Base-by-base conservation (phyloP, 2,797 vertebrate species). In the Chanos chanos region DNA sequence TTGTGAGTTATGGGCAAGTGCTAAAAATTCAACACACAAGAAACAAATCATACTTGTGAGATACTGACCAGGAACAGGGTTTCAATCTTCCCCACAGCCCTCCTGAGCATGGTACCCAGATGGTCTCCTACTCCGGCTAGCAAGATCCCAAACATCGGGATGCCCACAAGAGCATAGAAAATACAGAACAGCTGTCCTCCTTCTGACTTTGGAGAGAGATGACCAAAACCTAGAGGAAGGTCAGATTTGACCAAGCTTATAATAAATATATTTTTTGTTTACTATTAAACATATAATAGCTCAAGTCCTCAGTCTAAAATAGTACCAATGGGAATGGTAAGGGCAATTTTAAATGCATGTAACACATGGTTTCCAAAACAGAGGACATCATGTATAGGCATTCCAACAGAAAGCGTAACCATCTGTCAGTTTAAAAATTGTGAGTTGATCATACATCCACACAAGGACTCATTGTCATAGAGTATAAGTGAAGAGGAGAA, bases 131-230 rank as follows among this genome's bases (percentile, higher is more conserved):
- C 94, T 37, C 94, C 94, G 0, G 94, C 94, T 13, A 97, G 86
- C 65, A 97, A 85, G 31, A 96, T 93, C 59, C 94, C 94, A 44
- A 95, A 97, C 81, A 97, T 91, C 0, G 94, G 94, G 65, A 97
- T 97, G 27, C 94, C 94, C 70, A 97, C 88, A 71, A 97, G 82
- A 0, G 94, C 93, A 7, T 94, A 97, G 74, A 94, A 92, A 64
- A 95, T 92, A 33, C 94, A 96, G 82, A 97, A 95, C 57, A 94
- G 68, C 75, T 92, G 92, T 4, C 93, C 93, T 0, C 81, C 84
- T 51, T 81, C 49, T 0, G 94, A 94, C 53, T 86, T 90, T 27
- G 94, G 93, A 7, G 92, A 91, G 28, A 90, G 85, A 61, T 95
- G 94, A 50, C 94, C 94, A 52, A 93, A 97, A 12, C 94, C 94